Evolutionary conservation across 2,113 vertebrate species (phyloP).

Genomic region (Laticauda colubrina): DNA sequence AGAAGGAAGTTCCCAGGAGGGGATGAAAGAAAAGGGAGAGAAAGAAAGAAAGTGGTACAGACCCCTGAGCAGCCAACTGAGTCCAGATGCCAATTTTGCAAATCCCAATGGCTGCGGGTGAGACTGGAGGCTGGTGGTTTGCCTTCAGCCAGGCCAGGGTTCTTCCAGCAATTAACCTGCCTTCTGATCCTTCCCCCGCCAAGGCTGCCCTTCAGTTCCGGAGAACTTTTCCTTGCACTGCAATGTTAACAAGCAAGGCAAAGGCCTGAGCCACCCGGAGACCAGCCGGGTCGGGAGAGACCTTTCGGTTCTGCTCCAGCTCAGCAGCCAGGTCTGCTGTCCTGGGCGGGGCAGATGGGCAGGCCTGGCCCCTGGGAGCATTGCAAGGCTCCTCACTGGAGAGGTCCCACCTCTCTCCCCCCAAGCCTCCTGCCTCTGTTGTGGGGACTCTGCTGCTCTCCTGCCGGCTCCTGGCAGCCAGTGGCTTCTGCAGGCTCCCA

Average conservation of each 20-base stretch:
- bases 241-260: background rate
- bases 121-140: slow-evolving; percentile 62
- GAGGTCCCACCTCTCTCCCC: background rate
- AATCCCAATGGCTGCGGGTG: slow-evolving; percentile 60
- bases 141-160: slow-evolving; percentile 47
- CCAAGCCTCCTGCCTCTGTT: accelerated
- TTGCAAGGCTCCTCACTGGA: background rate
- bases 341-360: background rate
- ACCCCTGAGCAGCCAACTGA: background rate
- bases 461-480: background rate
- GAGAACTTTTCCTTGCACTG: slow-evolving; percentile 6
- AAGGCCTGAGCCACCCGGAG: background rate
- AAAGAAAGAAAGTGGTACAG: no score
- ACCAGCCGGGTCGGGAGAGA: background rate
- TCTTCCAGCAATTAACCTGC: background rate
- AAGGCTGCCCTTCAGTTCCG: slow-evolving; percentile 22
- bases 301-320: background rate
- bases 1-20: background rate
- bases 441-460: accelerated
- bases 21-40: no score
- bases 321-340: background rate
- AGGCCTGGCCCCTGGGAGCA: background rate
- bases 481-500: background rate
- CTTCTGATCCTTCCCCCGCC: background rate
- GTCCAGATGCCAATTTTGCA: slow-evolving; percentile 37